Conservation (phyloP, 2,113 vertebrate genomes). For the Stomatorhinus ivindoensis region DNA sequence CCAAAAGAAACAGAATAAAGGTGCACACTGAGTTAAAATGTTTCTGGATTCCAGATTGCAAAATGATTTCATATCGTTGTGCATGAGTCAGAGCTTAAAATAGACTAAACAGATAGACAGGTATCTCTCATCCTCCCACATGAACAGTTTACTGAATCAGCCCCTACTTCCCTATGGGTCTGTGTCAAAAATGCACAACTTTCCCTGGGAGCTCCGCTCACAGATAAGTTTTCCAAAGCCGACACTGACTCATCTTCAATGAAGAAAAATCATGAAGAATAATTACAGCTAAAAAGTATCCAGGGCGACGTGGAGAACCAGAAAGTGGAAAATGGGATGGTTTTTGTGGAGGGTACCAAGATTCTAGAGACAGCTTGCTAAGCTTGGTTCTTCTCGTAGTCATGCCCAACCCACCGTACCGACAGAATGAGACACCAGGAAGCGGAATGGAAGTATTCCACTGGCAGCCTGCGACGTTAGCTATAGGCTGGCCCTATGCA, state of each 20-base stretch:
- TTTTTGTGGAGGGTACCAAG: not conserved
- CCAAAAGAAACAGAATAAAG: not conserved
- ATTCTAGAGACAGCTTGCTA: not conserved
- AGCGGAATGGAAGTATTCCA: not conserved
- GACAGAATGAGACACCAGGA: not conserved
- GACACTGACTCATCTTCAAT: not conserved
- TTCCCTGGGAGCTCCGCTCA: not conserved
- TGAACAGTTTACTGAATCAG: not conserved
- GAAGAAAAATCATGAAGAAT: not conserved
- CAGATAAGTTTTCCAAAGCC: not conserved
- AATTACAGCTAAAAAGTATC: not conserved
- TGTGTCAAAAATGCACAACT: not conserved
- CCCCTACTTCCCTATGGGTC: conserved; percentile 48
- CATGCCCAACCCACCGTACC: not conserved
- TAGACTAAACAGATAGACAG: conserved; percentile 3
- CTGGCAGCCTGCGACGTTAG: not conserved
- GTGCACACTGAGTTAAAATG: not conserved
- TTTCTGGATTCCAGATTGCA: not conserved
- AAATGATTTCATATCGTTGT: not conserved
- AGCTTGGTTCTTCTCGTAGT: not conserved
- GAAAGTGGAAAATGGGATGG: not conserved
- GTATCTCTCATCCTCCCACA: not conserved
- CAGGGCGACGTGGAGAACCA: not conserved
- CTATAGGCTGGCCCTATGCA: not conserved
- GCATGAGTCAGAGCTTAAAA: conserved; percentile 1